A percentile compares a stretch with the other conserved stretches of the same genome.
Conservation (phyloP, 1,140 invertebrate species). For the Phymastichus coffea region DNA sequence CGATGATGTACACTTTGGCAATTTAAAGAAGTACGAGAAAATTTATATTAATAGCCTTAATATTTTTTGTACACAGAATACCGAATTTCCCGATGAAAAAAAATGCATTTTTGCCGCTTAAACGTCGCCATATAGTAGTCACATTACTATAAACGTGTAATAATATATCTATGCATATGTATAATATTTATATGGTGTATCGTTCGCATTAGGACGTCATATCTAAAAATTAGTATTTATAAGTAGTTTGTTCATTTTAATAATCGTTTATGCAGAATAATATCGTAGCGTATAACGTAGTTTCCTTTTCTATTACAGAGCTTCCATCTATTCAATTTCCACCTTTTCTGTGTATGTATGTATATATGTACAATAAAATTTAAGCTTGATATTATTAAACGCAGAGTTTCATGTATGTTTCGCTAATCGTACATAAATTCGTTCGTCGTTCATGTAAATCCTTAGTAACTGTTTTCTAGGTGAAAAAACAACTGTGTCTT, state of each 20-base stretch:
- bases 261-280: slow-evolving; percentile 35
- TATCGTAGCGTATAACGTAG: slow-evolving; percentile 35
- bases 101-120: slow-evolving; percentile 47
- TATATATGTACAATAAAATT: slow-evolving; percentile 39
- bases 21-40: too few relatives aligned
- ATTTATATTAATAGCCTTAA: neutral
- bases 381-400: slow-evolving; percentile 24
- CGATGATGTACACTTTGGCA: slow-evolving; percentile 1
- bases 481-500: slow-evolving; percentile 9
- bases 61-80: slow-evolving; percentile 51
- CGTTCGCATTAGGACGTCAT: slow-evolving; percentile 35
- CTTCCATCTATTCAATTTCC: slow-evolving; percentile 18
- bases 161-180: slow-evolving; percentile 32
- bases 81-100: slow-evolving; percentile 46
- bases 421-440: slow-evolving; percentile 28
- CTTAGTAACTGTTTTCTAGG: slow-evolving; percentile 14
- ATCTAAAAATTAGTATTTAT: slow-evolving; percentile 43
- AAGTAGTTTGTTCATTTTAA: slow-evolving; percentile 29
- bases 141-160: slow-evolving; percentile 29
- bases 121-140: slow-evolving; percentile 36
- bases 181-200: slow-evolving; percentile 41
- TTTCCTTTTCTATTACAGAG: slow-evolving; percentile 31
- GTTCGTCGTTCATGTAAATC: slow-evolving; percentile 18
- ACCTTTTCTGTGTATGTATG: slow-evolving; percentile 20
- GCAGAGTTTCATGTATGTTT: slow-evolving; percentile 24